Evolutionary conservation across 2,888 invertebrate genomes (phyloP), one percentile per base, ranked within the genome.

Genomic region (Scrobipalpa atriplicella): DNA sequence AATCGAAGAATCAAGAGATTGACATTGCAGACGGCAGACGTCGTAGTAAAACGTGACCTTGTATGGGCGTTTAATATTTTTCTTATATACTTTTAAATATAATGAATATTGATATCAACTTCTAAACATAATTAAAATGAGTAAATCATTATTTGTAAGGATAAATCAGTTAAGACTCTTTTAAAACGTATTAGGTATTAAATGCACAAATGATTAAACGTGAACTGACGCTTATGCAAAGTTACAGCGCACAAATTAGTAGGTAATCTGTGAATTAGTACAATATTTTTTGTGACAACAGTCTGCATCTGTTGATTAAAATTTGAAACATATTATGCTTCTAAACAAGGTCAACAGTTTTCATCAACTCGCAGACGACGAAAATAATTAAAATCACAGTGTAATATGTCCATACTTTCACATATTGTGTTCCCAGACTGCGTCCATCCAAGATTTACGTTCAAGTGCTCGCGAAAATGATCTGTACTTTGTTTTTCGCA

Each of bases 321-420:
- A 90, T 92, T 92, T 91, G 91, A 92, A 92, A 91, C 92, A 87
- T 90, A 89, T 82, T 90, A 90, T 87, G 93, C 92, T 93, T 93
- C 91, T 92, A 93, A 89, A 93, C 93, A 93, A 93, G 93, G 93
- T 93, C 93, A 93, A 93, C 92, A 93, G 92, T 92, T 91, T 92
- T 92, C 89, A 89, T 92, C 89, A 86, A 90, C 86, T 88, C 84
- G 77, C 79, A 85, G 86, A 83, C 86, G 84, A 86, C 86, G 80
- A 89, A 90, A 90, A 89, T 92, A 91, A 91, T 89, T 86, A 84
- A 83, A 88, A 83, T 88, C 82, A 80, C 81, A 85, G 86, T 85
- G 72, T 85, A 87, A 74, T 86, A 86, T 86, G 86, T 83, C 78
- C 79, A 83, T 86, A 82, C 78, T 79, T 78, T 82, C 75, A 73